phyloP scores from a whole-genome alignment of 2,113 vertebrate species.

The Eretmochelys imbricata region DNA sequence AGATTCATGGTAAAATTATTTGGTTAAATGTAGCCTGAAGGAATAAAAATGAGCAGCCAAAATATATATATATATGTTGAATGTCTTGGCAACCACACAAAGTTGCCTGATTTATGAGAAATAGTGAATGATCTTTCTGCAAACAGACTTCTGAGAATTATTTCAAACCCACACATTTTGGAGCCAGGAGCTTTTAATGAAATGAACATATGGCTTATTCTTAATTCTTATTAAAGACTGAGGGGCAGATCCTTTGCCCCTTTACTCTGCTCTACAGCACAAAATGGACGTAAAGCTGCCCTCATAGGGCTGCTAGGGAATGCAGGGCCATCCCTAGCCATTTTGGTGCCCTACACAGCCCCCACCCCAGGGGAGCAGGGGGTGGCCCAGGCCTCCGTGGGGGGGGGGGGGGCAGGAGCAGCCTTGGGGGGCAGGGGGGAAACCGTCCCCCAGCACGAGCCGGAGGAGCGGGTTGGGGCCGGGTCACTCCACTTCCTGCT shows the following conservation, averaged over 20 bases:
- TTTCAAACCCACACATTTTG: constrained; percentile 43
- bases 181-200: constrained; percentile 47
- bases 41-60: constrained; percentile 47
- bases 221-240: background rate
- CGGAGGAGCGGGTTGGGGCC: too few species aligned
- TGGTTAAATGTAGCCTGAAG: constrained; percentile 48
- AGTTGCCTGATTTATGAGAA: constrained; percentile 71
- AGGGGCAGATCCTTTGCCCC: background rate
- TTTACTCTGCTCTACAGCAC: accelerated
- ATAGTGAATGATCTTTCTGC: constrained; percentile 68
- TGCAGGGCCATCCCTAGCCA: background rate
- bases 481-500: too few species aligned
- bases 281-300: background rate
- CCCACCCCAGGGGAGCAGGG: too few species aligned
- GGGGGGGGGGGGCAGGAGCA: too few species aligned
- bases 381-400: too few species aligned
- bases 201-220: background rate
- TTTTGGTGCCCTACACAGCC: too few species aligned
- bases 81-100: constrained; percentile 69
- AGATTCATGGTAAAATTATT: constrained; percentile 54
- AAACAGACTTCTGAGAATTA: constrained; percentile 56
- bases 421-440: too few species aligned
- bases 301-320: background rate
- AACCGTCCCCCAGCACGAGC: too few species aligned
- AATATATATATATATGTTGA: constrained; percentile 16